Conservation (phyloP, 35 echinoderm and acorn worm genomes). For the Apostichopus parvimensis region DNA sequence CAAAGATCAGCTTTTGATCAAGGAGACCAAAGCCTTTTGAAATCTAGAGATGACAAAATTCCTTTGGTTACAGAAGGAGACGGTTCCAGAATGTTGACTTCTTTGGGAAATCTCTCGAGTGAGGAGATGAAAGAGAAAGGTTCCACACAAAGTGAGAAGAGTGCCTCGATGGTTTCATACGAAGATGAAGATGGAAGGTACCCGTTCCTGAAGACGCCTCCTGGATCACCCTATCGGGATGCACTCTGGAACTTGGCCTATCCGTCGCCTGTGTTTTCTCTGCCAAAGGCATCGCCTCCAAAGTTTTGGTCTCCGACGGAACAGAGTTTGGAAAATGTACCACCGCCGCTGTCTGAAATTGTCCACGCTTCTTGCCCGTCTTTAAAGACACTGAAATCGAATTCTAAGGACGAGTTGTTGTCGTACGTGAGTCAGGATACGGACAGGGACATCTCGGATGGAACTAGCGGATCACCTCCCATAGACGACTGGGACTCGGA, state of each 20-base stretch:
- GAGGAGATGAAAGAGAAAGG: not conserved
- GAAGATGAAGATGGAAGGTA: not conserved
- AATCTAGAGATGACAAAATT: not conserved
- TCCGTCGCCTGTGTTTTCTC: slow-evolving; percentile 58
- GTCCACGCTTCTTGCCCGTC: not conserved
- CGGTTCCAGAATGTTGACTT: not conserved
- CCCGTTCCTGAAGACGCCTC: slow-evolving; percentile 4
- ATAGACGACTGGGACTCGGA: not conserved
- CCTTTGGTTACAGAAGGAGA: not conserved
- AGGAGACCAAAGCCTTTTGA: not conserved
- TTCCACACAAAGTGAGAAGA: not conserved
- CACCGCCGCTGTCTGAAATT: not conserved
- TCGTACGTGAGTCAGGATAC: not conserved
- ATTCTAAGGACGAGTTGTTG: not conserved
- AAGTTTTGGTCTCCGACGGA: slow-evolving; percentile 80
- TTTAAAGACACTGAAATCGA: not conserved
- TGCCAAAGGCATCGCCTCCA: slow-evolving; percentile 63
- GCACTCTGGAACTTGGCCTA: slow-evolving; percentile 81
- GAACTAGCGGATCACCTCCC: not conserved
- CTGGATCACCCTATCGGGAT: slow-evolving; percentile 52
- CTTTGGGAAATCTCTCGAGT: not conserved
- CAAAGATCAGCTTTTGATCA: not conserved
- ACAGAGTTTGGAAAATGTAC: not conserved
- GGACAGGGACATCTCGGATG: not conserved
- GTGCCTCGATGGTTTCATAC: not conserved